Evolutionary conservation across 2,797 vertebrate species (phyloP).

Genomic region (Chaetophractus vellerosus): DNA sequence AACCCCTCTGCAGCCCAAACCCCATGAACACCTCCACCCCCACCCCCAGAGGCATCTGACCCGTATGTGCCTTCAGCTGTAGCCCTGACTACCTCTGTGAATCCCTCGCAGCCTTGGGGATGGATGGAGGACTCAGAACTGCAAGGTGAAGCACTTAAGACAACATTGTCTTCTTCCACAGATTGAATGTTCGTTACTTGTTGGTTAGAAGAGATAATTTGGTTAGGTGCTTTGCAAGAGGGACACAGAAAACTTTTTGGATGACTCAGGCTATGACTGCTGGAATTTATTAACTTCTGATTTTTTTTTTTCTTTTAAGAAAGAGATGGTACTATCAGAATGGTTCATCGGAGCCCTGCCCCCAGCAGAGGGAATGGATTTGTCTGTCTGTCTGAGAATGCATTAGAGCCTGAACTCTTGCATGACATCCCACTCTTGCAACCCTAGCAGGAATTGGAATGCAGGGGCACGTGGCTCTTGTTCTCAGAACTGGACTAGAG

Average conservation of each 20-base stretch:
- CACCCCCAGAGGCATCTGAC: rapidly evolving
- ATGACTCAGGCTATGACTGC: background rate
- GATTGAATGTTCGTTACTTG: background rate
- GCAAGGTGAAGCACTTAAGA: background rate
- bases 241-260: background rate
- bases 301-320: background rate
- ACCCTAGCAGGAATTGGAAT: background rate
- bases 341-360: background rate
- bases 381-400: background rate
- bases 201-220: background rate
- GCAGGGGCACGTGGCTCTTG: background rate
- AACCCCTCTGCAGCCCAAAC: no score
- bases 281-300: background rate
- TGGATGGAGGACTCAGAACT: background rate
- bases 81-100: no score
- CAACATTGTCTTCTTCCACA: background rate
- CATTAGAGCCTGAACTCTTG: background rate
- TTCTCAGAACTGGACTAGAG: background rate
- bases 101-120: background rate
- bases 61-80: rapidly evolving
- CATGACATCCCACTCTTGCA: no score
- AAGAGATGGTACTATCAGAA: background rate
- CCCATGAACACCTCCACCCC: no score
- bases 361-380: background rate
- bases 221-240: background rate